Evolutionary conservation across 2,797 vertebrate species (phyloP).

Genomic region (Petrocephalus schoutedeni): DNA sequence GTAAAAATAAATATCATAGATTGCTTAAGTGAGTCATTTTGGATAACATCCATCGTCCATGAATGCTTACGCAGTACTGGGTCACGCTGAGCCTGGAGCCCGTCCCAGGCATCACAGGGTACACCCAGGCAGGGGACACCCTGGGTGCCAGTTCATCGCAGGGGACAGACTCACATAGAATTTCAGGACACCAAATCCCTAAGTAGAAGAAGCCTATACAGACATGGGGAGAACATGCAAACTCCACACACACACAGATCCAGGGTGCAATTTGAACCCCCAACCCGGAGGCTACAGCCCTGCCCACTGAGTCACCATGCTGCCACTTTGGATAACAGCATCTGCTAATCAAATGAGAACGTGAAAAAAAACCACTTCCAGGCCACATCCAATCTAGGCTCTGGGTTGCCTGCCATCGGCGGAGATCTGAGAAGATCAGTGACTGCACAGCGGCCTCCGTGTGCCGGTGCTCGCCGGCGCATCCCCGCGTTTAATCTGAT

Average conservation of each 20-base stretch:
- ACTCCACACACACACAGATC: not conserved
- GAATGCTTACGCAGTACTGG: not conserved
- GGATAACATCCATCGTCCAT: not conserved
- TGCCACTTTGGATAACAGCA: not conserved
- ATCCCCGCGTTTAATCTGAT: constrained; percentile 68
- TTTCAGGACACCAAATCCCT: not conserved
- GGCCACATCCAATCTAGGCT: not conserved
- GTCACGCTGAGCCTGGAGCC: not conserved
- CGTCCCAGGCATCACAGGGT: not conserved
- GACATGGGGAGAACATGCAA: not conserved
- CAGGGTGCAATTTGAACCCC: not conserved
- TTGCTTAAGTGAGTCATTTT: not conserved
- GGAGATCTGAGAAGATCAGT: constrained; percentile 24
- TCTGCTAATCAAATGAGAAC: not conserved
- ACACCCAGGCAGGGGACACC: not conserved
- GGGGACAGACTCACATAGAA: not conserved
- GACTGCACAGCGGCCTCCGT: not conserved
- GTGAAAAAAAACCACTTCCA: constrained; percentile 2
- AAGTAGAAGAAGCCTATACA: not conserved
- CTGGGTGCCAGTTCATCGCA: not conserved
- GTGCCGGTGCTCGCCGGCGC: not conserved
- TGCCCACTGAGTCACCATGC: not conserved
- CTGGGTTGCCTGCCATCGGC: not conserved
- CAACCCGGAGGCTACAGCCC: not conserved
- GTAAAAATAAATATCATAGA: not conserved